Conservation (phyloP, 2,113 vertebrate species). For the Pagrus major region DNA sequence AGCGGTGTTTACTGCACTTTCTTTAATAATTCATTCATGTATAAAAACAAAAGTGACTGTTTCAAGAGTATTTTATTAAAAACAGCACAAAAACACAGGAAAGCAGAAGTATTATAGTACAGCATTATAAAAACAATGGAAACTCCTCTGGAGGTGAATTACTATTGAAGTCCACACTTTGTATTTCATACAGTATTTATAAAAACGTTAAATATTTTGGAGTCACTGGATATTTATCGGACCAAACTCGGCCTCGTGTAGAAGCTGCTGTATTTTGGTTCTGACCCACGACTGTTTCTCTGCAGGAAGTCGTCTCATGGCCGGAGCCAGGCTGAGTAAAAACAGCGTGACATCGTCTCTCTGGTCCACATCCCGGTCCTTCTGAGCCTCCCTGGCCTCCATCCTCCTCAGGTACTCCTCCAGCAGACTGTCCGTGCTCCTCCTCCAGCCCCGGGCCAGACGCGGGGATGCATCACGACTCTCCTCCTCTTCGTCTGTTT, state of each 20-base stretch:
- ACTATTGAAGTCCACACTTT: too few species aligned
- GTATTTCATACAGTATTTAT: background rate
- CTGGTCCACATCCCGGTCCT: conserved; percentile 35
- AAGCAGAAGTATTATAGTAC: background rate
- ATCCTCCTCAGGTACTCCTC: conserved; percentile 47
- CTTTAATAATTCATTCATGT: background rate
- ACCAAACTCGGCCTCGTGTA: conserved; percentile 61
- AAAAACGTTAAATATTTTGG: background rate
- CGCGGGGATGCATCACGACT: background rate
- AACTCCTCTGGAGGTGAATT: background rate
- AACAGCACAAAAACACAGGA: background rate
- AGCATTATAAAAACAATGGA: background rate
- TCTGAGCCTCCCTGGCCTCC: conserved; percentile 36
- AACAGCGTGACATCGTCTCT: conserved; percentile 57
- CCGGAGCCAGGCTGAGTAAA: conserved; percentile 58
- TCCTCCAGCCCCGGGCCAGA: background rate
- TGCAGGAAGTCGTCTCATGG: conserved; percentile 45
- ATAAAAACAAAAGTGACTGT: background rate
- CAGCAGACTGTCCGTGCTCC: background rate
- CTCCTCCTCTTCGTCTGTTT: background rate
- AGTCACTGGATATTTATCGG: conserved; percentile 13
- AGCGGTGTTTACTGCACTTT: background rate
- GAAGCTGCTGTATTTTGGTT: conserved; percentile 55
- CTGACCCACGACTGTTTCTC: conserved; percentile 63
- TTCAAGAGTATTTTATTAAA: conserved; percentile 4